Percentiles rank a stretch among this genome's conserved stretches.
These are phyloP conservation scores for Drosophila ohnishii DNA, from an alignment of 1,140 invertebrate genomes.

Conservation along the genomic window DNA sequence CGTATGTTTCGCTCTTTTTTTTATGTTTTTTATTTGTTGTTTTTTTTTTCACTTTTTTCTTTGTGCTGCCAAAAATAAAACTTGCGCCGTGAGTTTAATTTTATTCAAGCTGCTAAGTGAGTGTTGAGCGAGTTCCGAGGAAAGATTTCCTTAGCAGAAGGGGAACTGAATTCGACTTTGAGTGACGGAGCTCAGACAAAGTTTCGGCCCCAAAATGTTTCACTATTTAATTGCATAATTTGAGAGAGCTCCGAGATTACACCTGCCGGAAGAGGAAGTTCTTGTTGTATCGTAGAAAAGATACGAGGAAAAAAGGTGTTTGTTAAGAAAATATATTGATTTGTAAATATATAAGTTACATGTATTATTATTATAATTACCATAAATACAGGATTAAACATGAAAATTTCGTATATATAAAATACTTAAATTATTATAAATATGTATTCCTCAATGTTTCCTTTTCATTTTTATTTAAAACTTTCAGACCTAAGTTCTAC, in stretches of 20 bases:
- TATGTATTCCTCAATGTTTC: background rate
- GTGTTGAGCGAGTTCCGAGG: slow-evolving; percentile 62
- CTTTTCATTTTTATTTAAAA: background rate
- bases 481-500: background rate
- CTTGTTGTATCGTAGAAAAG: background rate
- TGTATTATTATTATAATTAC: background rate
- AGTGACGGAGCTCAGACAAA: slow-evolving; percentile 41
- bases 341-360: no score
- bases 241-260: slow-evolving; percentile 62
- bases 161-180: slow-evolving; percentile 8
- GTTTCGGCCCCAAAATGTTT: slow-evolving; percentile 60
- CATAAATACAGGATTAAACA: background rate
- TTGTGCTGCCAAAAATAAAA: slow-evolving; percentile 62
- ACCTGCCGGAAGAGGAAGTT: slow-evolving; percentile 9
- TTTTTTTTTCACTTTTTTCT: slow-evolving; percentile 7
- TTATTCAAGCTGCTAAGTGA: slow-evolving; percentile 79
- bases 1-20: slow-evolving; percentile 40
- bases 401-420: background rate
- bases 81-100: slow-evolving; percentile 75
- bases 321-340: background rate
- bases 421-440: background rate
- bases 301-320: background rate
- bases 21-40: slow-evolving; percentile 11
- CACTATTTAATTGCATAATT: slow-evolving; percentile 81
- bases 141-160: background rate